A percentile compares a stretch with the other conserved stretches of the same genome.
Evolutionary conservation across 1,140 invertebrate species (phyloP).

Genomic region (Mylabris phalerata): DNA sequence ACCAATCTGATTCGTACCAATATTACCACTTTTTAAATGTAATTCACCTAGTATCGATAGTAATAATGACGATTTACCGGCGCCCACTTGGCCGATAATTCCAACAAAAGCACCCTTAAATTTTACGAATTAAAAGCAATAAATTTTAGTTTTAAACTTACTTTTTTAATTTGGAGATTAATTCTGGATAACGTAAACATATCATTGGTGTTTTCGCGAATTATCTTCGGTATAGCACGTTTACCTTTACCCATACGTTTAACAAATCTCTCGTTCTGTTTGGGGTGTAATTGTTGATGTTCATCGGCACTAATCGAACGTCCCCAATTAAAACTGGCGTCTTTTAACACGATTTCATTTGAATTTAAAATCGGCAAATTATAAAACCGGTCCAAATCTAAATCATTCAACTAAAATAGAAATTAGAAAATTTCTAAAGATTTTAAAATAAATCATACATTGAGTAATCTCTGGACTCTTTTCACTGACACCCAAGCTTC

Average conservation of each 20-base stretch:
- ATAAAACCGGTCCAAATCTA: conserved; percentile 48
- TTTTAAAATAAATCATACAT: conserved; percentile 46
- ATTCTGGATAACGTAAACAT: conserved; percentile 49
- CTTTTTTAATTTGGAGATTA: conserved; percentile 52
- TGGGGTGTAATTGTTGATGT: conserved; percentile 23
- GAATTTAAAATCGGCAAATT: conserved; percentile 19
- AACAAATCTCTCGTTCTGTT: conserved; percentile 9
- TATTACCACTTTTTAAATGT: conserved; percentile 52
- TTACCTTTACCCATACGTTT: conserved; percentile 48
- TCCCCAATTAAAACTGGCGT: conserved; percentile 43
- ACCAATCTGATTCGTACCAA: conserved; percentile 55
- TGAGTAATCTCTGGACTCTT: conserved; percentile 68
- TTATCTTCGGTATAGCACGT: conserved; percentile 11
- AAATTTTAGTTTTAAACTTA: conserved; percentile 1
- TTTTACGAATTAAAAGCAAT: not conserved
- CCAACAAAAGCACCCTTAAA: conserved; percentile 60
- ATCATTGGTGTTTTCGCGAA: conserved; percentile 19
- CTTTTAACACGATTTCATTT: conserved; percentile 33
- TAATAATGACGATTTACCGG: conserved; percentile 72
- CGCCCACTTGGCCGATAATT: conserved; percentile 63
- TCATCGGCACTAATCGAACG: conserved; percentile 31
- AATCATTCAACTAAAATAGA: conserved; percentile 51
- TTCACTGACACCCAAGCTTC: conserved; percentile 88
- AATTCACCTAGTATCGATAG: conserved; percentile 70
- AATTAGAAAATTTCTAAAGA: not conserved